Evolutionary conservation across 2,888 invertebrate genomes (phyloP).

Genomic region (Polylopha cassiicola): DNA sequence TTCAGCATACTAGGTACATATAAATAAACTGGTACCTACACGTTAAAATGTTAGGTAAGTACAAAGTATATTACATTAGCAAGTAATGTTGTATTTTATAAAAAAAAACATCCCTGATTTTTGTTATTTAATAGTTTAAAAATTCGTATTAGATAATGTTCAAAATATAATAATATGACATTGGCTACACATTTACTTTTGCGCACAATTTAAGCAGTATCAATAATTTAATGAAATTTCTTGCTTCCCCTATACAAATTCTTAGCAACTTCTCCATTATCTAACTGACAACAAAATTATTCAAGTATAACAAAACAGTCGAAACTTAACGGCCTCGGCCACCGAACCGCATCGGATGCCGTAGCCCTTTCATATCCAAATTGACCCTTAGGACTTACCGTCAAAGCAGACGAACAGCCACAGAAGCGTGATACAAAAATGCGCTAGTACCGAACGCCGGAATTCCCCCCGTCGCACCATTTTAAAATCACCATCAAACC

Average conservation of each 20-base stretch:
- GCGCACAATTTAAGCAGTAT: no score
- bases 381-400: constrained; percentile 59
- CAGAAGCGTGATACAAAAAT: constrained; percentile 53
- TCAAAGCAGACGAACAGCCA: constrained; percentile 66
- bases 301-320: constrained; percentile 28
- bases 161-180: no score
- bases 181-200: no score
- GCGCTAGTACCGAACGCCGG: constrained; percentile 53
- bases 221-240: no score
- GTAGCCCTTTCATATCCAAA: constrained; percentile 40
- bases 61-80: no score
- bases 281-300: constrained; percentile 20
- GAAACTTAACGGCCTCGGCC: constrained; percentile 41
- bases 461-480: constrained; percentile 62
- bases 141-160: no score
- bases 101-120: no score
- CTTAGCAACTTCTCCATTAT: constrained; percentile 15
- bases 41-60: no score
- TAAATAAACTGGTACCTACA: no score
- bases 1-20: no score
- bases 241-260: constrained; percentile 6
- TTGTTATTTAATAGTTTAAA: no score
- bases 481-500: constrained; percentile 58
- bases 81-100: no score
- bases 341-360: constrained; percentile 47